Evolutionary conservation across 2,888 invertebrate genomes (phyloP).

Genomic region (Cheilosia soror): DNA sequence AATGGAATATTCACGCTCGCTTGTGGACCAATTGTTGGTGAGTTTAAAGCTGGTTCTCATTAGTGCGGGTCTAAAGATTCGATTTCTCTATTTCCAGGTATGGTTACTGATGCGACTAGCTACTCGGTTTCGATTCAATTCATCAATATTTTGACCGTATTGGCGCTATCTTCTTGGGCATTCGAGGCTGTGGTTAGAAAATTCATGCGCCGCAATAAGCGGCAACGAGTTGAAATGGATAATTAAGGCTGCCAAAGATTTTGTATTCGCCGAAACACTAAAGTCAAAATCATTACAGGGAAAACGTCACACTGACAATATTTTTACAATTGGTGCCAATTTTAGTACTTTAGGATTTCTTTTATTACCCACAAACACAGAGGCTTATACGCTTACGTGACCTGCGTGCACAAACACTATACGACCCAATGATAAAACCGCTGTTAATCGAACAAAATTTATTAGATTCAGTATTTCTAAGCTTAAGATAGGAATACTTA

Average conservation of each 20-base stretch:
- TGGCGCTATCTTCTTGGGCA: slow-evolving; percentile 79
- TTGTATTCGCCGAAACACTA: too few species aligned
- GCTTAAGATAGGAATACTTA: too few species aligned
- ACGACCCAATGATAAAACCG: too few species aligned
- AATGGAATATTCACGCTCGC: slow-evolving; percentile 87
- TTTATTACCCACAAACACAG: too few species aligned
- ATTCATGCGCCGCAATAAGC: slow-evolving; percentile 39
- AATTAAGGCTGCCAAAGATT: neutral
- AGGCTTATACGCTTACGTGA: too few species aligned
- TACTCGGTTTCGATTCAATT: slow-evolving; percentile 80
- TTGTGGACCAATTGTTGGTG: slow-evolving; percentile 88
- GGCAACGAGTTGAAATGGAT: slow-evolving; percentile 45
- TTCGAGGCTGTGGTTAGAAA: slow-evolving; percentile 78
- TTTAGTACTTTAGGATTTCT: too few species aligned
- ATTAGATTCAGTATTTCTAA: too few species aligned
- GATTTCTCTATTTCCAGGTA: neutral
- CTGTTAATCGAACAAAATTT: too few species aligned
- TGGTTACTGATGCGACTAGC: slow-evolving; percentile 79
- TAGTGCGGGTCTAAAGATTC: neutral
- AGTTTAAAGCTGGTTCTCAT: slow-evolving; percentile 74
- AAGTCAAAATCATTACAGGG: too few species aligned
- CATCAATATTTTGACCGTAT: slow-evolving; percentile 78
- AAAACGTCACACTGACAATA: too few species aligned
- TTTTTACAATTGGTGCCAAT: too few species aligned
- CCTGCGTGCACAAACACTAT: too few species aligned